phyloP scores from a whole-genome alignment of 2,888 invertebrate species.

The Physocephala rufipes region DNA sequence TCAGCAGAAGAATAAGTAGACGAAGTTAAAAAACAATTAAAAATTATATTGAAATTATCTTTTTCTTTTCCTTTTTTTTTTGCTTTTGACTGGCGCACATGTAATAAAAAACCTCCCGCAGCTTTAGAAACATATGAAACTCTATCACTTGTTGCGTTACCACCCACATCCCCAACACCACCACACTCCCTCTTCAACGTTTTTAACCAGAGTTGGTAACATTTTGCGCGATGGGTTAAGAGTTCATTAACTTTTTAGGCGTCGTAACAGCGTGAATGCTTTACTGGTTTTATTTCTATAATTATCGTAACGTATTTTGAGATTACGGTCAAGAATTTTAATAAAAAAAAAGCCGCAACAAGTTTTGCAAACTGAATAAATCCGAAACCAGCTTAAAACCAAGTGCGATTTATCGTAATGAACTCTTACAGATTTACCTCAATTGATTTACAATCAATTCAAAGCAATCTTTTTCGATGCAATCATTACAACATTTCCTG shows the following conservation, averaged over 20 bases:
- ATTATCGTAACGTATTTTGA: neutral
- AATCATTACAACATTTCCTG: too few species aligned
- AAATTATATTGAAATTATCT: too few species aligned
- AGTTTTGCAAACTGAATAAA: constrained; percentile 2
- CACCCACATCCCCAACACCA: neutral
- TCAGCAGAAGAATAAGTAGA: too few species aligned
- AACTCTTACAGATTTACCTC: too few species aligned
- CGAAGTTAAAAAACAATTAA: too few species aligned
- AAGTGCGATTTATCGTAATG: too few species aligned
- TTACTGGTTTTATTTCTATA: constrained; percentile 1
- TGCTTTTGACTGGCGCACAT: neutral
- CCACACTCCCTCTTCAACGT: too few species aligned
- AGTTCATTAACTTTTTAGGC: constrained; percentile 5
- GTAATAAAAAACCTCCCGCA: neutral
- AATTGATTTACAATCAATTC: too few species aligned
- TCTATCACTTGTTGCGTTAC: neutral
- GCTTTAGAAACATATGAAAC: neutral
- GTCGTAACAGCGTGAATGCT: neutral
- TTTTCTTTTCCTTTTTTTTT: too few species aligned
- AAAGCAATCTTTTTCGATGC: too few species aligned
- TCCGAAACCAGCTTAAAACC: too few species aligned
- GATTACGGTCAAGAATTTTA: neutral
- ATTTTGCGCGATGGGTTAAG: neutral
- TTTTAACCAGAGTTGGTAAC: neutral
- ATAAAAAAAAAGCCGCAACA: neutral